These are phyloP conservation scores for Phymatocera aterrima DNA, from an alignment of 2,888 invertebrate genomes.

Conservation along the genomic window DNA sequence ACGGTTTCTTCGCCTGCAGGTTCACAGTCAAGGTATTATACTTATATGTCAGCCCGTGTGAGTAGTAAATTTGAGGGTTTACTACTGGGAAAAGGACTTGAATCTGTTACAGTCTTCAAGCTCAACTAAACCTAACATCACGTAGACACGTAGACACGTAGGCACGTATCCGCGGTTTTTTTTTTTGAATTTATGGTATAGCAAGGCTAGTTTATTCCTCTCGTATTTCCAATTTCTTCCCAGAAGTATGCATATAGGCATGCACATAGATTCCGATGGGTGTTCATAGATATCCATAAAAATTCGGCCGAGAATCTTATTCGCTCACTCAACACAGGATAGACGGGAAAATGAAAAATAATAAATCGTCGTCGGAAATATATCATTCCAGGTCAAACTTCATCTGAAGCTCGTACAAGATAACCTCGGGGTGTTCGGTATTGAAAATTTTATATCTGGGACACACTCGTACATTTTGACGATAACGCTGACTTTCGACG, in stretches of 20 bases:
- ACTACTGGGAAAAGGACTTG: slow-evolving; percentile 4
- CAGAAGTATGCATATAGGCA: neutral
- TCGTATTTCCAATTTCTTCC: neutral
- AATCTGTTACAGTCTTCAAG: slow-evolving; percentile 28
- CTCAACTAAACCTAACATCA: slow-evolving; percentile 10
- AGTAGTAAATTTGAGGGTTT: slow-evolving; percentile 28
- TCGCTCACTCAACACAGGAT: neutral
- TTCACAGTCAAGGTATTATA: neutral
- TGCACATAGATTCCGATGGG: neutral
- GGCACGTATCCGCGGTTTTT: slow-evolving; percentile 7
- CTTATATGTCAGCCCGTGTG: neutral
- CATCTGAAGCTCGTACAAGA: neutral
- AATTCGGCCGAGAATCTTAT: neutral
- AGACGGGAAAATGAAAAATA: neutral
- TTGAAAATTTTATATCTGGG: slow-evolving; percentile 41
- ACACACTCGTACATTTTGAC: slow-evolving; percentile 16
- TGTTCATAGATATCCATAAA: neutral
- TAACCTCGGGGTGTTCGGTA: slow-evolving; percentile 30
- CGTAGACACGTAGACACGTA: slow-evolving; percentile 16
- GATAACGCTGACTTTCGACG: neutral
- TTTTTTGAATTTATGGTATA: slow-evolving; percentile 9
- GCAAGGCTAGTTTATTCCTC: slow-evolving; percentile 13
- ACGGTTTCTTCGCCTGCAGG: too few species aligned
- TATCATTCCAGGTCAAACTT: slow-evolving; percentile 20
- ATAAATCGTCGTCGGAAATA: slow-evolving; percentile 32